phyloP scores from a whole-genome alignment of 2,888 invertebrate genomes.

The Trypoxylon attenuatum region DNA sequence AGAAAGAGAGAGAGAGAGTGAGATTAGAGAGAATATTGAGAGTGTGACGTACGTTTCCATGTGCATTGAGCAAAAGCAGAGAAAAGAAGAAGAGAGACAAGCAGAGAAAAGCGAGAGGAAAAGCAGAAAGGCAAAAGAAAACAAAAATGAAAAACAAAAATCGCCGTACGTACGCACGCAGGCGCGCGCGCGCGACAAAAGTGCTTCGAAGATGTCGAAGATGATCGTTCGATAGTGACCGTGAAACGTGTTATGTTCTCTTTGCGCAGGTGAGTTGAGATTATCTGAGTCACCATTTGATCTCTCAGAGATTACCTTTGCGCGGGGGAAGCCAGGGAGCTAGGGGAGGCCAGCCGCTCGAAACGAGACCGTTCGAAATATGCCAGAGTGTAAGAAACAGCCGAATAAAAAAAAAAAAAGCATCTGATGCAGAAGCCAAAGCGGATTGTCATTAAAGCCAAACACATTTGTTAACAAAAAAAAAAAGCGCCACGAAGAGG shows the following conservation, averaged over 20 bases:
- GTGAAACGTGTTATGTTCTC: conserved; percentile 70
- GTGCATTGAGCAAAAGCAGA: conserved; percentile 10
- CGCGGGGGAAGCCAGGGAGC: conserved; percentile 74
- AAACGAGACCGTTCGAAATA: conserved; percentile 42
- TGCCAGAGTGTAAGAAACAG: conserved; percentile 38
- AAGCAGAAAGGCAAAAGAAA: conserved; percentile 1
- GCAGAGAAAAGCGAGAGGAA: conserved; percentile 8
- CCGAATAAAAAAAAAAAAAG: conserved; percentile 36
- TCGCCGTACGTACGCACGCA: conserved; percentile 30
- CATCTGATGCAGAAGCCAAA: conserved; percentile 47
- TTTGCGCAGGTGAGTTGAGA: conserved; percentile 75
- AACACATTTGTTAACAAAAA: conserved; percentile 4
- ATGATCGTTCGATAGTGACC: conserved; percentile 60
- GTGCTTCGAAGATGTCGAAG: conserved; percentile 58
- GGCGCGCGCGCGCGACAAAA: conserved; percentile 34
- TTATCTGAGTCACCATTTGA: conserved; percentile 73
- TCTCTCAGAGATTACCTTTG: conserved; percentile 70
- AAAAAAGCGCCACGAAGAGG: conserved; percentile 36
- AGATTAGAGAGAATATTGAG: conserved; percentile 23
- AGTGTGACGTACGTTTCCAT: conserved; percentile 34
- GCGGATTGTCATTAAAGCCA: conserved; percentile 22
- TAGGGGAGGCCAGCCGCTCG: conserved; percentile 74
- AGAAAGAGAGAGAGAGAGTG: conserved; percentile 9
- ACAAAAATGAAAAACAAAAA: not conserved
- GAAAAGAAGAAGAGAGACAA: conserved; percentile 20